These are phyloP conservation scores for Prostheceraeus crozeri DNA, from an alignment of 2,888 invertebrate species.

Conservation along the genomic window DNA sequence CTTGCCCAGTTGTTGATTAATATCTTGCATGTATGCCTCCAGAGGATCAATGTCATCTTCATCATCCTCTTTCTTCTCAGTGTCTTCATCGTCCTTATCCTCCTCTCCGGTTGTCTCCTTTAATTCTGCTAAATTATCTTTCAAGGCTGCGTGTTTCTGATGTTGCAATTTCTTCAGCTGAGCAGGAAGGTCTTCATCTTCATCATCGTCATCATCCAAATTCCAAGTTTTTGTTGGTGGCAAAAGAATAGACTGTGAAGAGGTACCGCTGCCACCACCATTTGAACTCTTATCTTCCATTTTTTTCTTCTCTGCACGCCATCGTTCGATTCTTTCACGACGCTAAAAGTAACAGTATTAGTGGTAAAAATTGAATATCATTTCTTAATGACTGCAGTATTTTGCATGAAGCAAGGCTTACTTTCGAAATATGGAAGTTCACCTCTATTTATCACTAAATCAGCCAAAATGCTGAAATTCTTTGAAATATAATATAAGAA, in stretches of 20 bases:
- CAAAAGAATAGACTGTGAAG: conserved; percentile 40
- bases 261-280: not conserved
- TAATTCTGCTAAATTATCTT: conserved; percentile 42
- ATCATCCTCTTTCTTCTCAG: conserved; percentile 47
- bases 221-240: conserved; percentile 73
- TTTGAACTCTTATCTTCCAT: conserved; percentile 60
- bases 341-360: too few species aligned
- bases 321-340: conserved; percentile 85
- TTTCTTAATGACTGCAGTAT: too few species aligned
- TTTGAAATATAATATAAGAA: too few species aligned
- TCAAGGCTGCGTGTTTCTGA: conserved; percentile 4
- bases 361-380: too few species aligned
- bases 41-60: conserved; percentile 84
- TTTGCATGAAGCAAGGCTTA: too few species aligned
- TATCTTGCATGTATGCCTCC: conserved; percentile 87
- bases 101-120: conserved; percentile 59
- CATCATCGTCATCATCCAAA: conserved; percentile 87
- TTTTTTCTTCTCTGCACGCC: conserved; percentile 79
- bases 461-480: too few species aligned
- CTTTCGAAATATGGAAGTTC: too few species aligned
- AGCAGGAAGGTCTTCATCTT: conserved; percentile 62
- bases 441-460: too few species aligned
- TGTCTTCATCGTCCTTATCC: conserved; percentile 45
- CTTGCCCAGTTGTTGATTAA: conserved; percentile 30
- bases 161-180: conserved; percentile 49